Evolutionary conservation across 2,888 invertebrate species (phyloP).

Genomic region (Drosophila imparisetae): DNA sequence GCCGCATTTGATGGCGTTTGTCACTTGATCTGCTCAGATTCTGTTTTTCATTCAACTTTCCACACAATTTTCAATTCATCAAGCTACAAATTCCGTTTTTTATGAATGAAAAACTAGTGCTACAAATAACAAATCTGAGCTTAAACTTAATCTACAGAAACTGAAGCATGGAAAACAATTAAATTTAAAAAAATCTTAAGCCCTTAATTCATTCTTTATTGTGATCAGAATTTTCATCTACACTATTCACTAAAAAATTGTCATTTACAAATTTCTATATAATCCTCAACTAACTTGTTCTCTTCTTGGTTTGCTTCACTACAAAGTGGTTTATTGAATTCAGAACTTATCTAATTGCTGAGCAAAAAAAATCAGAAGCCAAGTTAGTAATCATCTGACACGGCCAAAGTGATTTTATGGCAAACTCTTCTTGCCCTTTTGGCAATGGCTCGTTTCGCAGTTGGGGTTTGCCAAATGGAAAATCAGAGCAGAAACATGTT

Average conservation of each 20-base stretch:
- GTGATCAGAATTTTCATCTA: neutral
- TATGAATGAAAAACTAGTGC: neutral
- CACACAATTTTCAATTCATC: neutral
- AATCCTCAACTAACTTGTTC: neutral
- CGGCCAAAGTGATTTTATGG: constrained; percentile 28
- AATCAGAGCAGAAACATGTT: constrained; percentile 44
- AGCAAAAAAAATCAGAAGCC: constrained; percentile 16
- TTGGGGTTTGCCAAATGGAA: constrained; percentile 38
- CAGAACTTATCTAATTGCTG: neutral
- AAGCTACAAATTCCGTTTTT: neutral
- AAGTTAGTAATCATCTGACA: constrained; percentile 24
- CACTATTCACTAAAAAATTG: neutral
- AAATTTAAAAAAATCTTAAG: too few relatives aligned
- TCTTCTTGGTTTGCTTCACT: neutral
- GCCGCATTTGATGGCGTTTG: constrained; percentile 37
- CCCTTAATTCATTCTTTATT: too few relatives aligned
- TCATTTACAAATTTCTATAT: neutral
- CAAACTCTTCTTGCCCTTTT: constrained; percentile 25
- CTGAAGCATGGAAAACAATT: too few relatives aligned
- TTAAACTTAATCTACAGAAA: neutral
- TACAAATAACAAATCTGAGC: neutral
- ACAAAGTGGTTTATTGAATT: neutral
- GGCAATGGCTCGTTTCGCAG: constrained; percentile 1
- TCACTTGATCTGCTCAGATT: constrained; percentile 4
- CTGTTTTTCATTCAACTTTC: neutral